Conservation (phyloP, 2,888 invertebrate species). For the Kryphioiulus occultus region DNA sequence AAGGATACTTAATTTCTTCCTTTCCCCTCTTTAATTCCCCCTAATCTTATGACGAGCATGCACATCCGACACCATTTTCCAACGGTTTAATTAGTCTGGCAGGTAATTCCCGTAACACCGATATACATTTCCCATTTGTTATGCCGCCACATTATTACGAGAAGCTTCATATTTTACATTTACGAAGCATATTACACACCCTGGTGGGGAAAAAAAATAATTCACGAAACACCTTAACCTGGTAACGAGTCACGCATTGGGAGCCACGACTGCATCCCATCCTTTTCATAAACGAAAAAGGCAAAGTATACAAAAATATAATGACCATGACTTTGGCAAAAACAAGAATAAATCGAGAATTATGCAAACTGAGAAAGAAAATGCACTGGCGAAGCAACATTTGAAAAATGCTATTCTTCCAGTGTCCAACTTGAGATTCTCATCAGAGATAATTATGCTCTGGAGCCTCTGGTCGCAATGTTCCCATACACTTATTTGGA, state of each 20-base stretch:
- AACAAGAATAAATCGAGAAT: not conserved
- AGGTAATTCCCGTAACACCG: not conserved
- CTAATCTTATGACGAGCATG: not conserved
- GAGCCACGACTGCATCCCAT: constrained; percentile 10
- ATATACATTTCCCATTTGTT: constrained; percentile 2
- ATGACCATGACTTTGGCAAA: not conserved
- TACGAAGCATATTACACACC: not conserved
- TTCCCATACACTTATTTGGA: not conserved
- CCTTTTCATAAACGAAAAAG: constrained; percentile 8
- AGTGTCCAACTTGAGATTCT: not conserved
- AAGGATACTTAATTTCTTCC: constrained; percentile 6
- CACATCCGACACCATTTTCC: constrained; percentile 33
- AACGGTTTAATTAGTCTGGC: constrained; percentile 12
- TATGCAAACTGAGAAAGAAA: not conserved
- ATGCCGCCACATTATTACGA: constrained; percentile 9
- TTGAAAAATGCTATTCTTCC: not conserved
- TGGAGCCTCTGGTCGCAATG: not conserved
- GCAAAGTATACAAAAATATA: not conserved
- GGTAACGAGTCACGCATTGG: constrained; percentile 26
- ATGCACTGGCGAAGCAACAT: not conserved
- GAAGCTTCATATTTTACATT: not conserved
- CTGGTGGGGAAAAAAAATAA: not conserved
- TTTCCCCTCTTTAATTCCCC: not conserved
- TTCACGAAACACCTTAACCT: not conserved
- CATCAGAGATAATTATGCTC: not conserved